These are phyloP conservation scores for Megalurothrips usitatus DNA, from an alignment of 2,888 invertebrate genomes.

Conservation along the genomic window DNA sequence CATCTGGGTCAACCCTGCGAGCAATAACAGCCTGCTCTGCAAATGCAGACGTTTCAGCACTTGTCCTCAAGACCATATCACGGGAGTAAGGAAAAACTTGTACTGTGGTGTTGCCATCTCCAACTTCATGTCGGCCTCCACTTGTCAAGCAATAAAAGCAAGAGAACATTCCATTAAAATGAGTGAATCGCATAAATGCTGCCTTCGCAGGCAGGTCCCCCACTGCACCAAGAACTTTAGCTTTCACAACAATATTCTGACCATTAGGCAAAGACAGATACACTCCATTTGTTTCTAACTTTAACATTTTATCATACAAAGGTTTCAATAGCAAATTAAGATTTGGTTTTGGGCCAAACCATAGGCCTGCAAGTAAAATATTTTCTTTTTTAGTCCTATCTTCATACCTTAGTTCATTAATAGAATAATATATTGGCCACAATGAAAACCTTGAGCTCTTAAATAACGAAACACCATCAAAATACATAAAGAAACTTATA, in stretches of 20 bases:
- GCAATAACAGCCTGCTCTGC: slow-evolving; percentile 1
- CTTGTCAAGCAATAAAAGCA: not conserved
- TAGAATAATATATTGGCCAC: too few species aligned
- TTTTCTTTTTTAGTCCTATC: too few species aligned
- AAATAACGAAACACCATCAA: too few species aligned
- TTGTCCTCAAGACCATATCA: not conserved
- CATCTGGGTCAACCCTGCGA: not conserved
- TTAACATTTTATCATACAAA: not conserved
- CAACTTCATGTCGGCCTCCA: not conserved
- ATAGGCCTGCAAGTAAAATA: too few species aligned
- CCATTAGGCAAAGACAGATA: slow-evolving; percentile 4
- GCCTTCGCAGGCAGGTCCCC: not conserved
- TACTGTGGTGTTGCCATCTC: not conserved
- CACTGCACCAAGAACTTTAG: slow-evolving; percentile 14
- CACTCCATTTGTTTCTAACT: slow-evolving; percentile 10
- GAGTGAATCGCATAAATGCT: not conserved
- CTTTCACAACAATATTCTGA: not conserved
- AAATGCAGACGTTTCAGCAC: not conserved
- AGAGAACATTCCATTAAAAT: not conserved
- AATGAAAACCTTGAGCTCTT: too few species aligned
- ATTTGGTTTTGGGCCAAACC: too few species aligned
- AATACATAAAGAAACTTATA: too few species aligned
- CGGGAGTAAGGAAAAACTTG: not conserved
- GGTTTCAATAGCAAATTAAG: too few species aligned
- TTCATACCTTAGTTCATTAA: too few species aligned